A percentile compares a stretch with the other conserved stretches of the same genome.
Conservation (phyloP, 2,888 invertebrate species). For the Hyalella azteca region DNA sequence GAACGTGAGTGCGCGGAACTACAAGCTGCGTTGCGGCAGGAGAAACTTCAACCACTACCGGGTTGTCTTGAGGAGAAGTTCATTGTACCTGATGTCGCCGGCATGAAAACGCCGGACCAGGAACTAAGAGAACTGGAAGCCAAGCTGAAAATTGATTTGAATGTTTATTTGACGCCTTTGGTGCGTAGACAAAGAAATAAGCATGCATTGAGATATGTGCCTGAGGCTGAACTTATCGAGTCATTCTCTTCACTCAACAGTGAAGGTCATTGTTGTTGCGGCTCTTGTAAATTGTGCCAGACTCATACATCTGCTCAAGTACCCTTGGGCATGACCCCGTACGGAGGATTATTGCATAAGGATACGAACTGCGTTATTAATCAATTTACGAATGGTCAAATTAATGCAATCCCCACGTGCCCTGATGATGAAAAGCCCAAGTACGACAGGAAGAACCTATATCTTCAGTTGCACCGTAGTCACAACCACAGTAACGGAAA, state of each 20-base stretch:
- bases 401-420: not conserved
- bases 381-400: not conserved
- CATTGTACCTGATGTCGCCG: not conserved
- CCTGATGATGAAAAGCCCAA: not conserved
- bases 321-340: too few relatives aligned
- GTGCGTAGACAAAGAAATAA: slow-evolving; percentile 18
- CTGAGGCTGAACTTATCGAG: slow-evolving; percentile 2
- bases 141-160: not conserved
- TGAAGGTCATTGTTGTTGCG: not conserved
- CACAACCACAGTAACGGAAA: not conserved
- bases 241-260: not conserved
- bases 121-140: not conserved
- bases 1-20: slow-evolving; percentile 1
- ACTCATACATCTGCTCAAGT: too few relatives aligned
- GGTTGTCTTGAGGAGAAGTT: too few relatives aligned
- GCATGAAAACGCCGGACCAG: not conserved
- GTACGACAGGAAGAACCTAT: not conserved
- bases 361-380: not conserved
- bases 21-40: too few relatives aligned
- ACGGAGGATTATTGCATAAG: not conserved
- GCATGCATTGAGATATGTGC: not conserved
- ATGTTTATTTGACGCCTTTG: not conserved
- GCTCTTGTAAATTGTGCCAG: not conserved
- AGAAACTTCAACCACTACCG: too few relatives aligned
- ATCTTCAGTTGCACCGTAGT: not conserved